These are phyloP conservation scores for Oncorhynchus masou DNA, from an alignment of 2,113 vertebrate genomes.

Conservation along the genomic window DNA sequence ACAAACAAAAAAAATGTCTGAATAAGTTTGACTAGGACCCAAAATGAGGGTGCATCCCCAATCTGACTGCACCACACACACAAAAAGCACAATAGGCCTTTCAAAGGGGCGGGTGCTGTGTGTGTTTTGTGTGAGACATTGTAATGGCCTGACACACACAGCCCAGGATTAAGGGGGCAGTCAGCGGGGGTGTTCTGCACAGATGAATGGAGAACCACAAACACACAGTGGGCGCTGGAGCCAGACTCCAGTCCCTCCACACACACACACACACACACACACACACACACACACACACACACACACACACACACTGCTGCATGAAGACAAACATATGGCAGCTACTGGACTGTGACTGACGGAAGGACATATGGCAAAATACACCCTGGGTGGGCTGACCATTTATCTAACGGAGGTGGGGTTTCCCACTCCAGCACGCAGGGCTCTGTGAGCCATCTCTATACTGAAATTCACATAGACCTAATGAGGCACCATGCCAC, in stretches of 20 bases:
- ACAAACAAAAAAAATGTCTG: neutral
- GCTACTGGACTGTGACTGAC: neutral
- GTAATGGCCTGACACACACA: constrained; percentile 12
- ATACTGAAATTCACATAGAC: constrained; percentile 35
- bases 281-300: too few species aligned
- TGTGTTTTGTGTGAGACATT: constrained; percentile 19
- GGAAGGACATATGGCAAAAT: neutral
- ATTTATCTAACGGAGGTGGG: neutral
- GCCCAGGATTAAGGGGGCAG: constrained; percentile 26
- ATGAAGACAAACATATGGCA: constrained; percentile 5
- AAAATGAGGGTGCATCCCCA: constrained; percentile 19
- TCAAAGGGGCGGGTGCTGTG: constrained; percentile 34
- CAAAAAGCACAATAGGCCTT: constrained; percentile 57
- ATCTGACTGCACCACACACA: constrained; percentile 25
- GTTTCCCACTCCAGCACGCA: constrained; percentile 8
- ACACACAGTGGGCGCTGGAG: constrained; percentile 2
- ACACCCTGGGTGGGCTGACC: neutral
- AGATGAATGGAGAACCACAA: constrained; percentile 22
- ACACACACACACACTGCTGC: too few species aligned
- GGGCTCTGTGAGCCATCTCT: constrained; percentile 21
- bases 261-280: neutral
- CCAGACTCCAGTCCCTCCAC: neutral
- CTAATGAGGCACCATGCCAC: constrained; percentile 54
- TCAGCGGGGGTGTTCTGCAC: neutral
- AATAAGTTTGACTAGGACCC: constrained; percentile 19